Conservation (phyloP, 1,140 invertebrate species). For the Matsumurasca onukii region DNA sequence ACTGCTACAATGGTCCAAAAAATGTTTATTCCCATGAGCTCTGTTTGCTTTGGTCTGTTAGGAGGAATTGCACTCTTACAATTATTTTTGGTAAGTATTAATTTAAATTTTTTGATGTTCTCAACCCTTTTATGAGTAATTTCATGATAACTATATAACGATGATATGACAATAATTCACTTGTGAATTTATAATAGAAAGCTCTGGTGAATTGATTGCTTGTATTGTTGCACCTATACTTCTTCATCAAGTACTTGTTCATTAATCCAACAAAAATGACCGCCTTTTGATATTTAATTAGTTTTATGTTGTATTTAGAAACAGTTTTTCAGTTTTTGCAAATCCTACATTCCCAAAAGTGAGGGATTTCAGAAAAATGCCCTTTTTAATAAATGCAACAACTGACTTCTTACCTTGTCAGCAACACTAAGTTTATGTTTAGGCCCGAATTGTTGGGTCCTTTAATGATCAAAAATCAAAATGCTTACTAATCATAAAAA, state of each 20-base stretch:
- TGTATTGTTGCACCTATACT: background rate
- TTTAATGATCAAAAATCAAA: no score
- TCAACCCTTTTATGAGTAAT: background rate
- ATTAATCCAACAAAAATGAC: background rate
- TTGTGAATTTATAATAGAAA: background rate
- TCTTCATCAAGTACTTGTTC: background rate
- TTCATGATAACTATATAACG: background rate
- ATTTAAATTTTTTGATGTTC: no score
- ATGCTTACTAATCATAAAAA: no score
- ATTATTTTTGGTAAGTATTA: conserved; percentile 19
- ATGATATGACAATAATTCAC: background rate
- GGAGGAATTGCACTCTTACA: conserved; percentile 13
- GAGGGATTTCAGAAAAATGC: no score
- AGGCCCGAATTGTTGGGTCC: no score
- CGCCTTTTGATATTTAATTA: no score
- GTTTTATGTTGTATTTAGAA: no score
- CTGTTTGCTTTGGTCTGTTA: conserved; percentile 11
- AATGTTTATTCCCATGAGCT: background rate
- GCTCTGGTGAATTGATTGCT: background rate
- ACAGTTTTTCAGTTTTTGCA: no score
- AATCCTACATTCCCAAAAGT: no score
- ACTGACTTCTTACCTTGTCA: no score
- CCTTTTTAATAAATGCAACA: no score
- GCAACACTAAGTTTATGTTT: no score
- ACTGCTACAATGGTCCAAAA: conserved; percentile 17